Percentiles rank a stretch among this genome's conserved stretches.
Evolutionary conservation across 2,797 vertebrate genomes (phyloP).

Genomic region (Channa striata): DNA sequence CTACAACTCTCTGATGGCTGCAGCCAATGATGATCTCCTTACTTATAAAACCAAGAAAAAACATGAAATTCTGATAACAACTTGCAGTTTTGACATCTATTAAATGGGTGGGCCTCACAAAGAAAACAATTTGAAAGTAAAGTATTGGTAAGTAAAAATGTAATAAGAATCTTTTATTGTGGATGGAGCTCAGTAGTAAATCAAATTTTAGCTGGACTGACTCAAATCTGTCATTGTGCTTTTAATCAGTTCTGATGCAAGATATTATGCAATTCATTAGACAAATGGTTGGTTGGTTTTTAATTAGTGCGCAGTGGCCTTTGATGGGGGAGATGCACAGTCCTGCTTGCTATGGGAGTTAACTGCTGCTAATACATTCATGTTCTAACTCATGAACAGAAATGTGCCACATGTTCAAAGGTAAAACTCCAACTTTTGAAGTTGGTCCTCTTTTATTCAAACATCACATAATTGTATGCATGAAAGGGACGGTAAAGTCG

Average conservation of each 20-base stretch:
- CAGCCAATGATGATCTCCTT: not conserved
- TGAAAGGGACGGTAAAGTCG: not conserved
- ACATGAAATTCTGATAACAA: too few relatives aligned
- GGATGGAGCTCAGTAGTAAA: too few relatives aligned
- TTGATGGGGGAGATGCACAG: conserved; percentile 33
- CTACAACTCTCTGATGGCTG: not conserved
- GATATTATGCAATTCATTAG: conserved; percentile 41
- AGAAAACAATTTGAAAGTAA: too few relatives aligned
- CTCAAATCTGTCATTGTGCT: conserved; percentile 15
- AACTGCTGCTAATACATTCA: conserved; percentile 6
- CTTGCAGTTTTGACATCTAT: too few relatives aligned
- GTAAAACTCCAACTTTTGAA: not conserved
- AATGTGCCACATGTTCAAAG: conserved; percentile 41
- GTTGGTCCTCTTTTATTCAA: conserved; percentile 7
- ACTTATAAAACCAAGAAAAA: too few relatives aligned
- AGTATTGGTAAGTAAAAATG: too few relatives aligned
- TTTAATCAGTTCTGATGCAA: conserved; percentile 38
- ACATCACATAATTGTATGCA: not conserved
- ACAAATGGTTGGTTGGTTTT: conserved; percentile 43
- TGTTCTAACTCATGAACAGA: conserved; percentile 17
- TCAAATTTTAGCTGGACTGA: not conserved
- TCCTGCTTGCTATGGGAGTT: not conserved
- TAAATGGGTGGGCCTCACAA: too few relatives aligned
- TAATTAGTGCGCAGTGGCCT: conserved; percentile 50
- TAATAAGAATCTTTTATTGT: too few relatives aligned